Evolutionary conservation across 2,888 invertebrate species (phyloP).

Genomic region (Ectemnius lituratus): DNA sequence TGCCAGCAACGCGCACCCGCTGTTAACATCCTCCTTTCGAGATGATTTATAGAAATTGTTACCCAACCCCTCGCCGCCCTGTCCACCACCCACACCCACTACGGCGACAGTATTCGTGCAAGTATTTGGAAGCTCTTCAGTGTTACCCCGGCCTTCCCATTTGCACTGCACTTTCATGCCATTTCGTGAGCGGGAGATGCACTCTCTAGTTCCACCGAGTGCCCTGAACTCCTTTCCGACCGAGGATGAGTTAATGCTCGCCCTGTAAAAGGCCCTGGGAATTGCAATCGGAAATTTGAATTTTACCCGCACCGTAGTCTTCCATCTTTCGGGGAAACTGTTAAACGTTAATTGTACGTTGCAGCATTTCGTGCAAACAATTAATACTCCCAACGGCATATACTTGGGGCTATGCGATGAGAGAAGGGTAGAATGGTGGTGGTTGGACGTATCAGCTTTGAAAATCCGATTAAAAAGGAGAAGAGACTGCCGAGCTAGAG

Average conservation of each 20-base stretch:
- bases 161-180: slow-evolving; percentile 11
- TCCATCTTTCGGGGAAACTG: too few species aligned
- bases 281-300: too few species aligned
- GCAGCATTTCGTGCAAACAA: background rate
- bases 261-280: too few species aligned
- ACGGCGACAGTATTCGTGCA: slow-evolving; percentile 6
- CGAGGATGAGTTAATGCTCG: too few species aligned
- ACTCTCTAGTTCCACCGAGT: too few species aligned
- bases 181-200: background rate
- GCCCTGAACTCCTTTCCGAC: too few species aligned
- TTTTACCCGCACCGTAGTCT: too few species aligned
- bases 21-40: slow-evolving; percentile 33
- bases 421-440: too few species aligned
- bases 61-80: slow-evolving; percentile 13
- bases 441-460: slow-evolving; percentile 6
- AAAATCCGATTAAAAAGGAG: slow-evolving; percentile 42
- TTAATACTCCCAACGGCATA: background rate
- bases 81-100: background rate
- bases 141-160: slow-evolving; percentile 28
- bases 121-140: slow-evolving; percentile 52
- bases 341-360: too few species aligned
- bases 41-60: slow-evolving; percentile 53
- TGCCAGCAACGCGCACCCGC: slow-evolving; percentile 22
- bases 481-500: slow-evolving; percentile 14
- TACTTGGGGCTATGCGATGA: too few species aligned